Base-by-base conservation (phyloP, 2,113 vertebrate genomes). In the Rhegmatorhina hoffmannsi region DNA sequence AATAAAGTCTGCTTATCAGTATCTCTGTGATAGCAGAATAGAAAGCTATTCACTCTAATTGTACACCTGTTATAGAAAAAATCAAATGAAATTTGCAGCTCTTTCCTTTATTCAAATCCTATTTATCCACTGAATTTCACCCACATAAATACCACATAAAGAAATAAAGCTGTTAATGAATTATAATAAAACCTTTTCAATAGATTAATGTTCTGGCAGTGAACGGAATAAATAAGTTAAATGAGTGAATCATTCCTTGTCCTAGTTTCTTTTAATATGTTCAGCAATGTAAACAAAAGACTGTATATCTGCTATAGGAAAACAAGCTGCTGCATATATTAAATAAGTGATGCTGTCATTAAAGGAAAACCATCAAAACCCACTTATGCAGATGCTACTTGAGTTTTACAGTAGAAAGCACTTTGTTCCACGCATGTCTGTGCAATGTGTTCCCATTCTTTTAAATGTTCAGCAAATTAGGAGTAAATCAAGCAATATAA, bases 401-500 rank as follows among this genome's bases (percentile, higher is more conserved):
- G 68, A 92, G 31, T 82, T 95, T 96, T 91, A 94, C 68, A 93
- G 86, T 84, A 91, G 58, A 90, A 96, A 85, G 60, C 49, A 80
- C 87, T 94, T 96, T 75, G 92, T 92, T 92, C 59, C 55, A 91
- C 2, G 28, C 31, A 36, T 91, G 78, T 56, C 84, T 95, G 59
- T 93, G 91, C 96, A 94, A 87, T 94, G 59, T 90, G 74, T 84
- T 87, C 43, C 36, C 40, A 77, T 83, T 95, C 92, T 94, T 93
- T 75, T 90, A 93, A 94, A 73, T 53, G 74, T 92, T 90, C 79
- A 47, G 58, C 72, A 97, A 90, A 94, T 95, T 80, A 94, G 68
- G 60, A 95, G 63, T 91, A 95, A 94, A 93, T 92, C 82, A 96
- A 89, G 90, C 55, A 92, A 94, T 85, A 80, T 88, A 91, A 91